Percentiles rank a stretch among this genome's conserved stretches.
Evolutionary conservation across 2,113 vertebrate genomes (phyloP).

Genomic region (Vidua macroura): DNA sequence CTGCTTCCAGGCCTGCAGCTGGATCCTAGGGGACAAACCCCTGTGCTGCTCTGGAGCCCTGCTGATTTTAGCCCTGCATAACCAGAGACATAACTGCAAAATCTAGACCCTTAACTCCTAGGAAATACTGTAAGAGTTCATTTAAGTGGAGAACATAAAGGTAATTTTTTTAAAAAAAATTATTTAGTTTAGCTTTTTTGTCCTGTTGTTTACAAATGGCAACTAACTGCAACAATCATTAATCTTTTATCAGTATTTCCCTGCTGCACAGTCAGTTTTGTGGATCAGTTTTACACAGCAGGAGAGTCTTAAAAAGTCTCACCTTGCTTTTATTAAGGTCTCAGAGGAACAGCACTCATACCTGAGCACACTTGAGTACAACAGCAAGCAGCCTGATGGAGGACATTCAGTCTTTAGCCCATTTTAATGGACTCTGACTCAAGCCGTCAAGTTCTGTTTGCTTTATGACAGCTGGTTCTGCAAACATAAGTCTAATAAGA

Average conservation of each 20-base stretch:
- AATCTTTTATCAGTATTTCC: background rate
- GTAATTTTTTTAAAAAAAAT: too few species aligned
- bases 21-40: background rate
- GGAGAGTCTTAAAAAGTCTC: background rate
- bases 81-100: background rate
- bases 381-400: background rate
- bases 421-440: background rate
- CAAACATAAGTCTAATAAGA: background rate
- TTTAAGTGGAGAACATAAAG: background rate
- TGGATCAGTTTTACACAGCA: background rate
- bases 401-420: background rate
- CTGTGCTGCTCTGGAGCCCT: background rate
- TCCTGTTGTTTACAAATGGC: background rate
- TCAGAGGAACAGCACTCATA: background rate
- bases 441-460: background rate
- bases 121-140: background rate
- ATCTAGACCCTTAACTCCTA: background rate
- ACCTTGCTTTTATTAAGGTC: background rate
- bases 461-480: background rate
- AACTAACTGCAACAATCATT: background rate
- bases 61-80: background rate
- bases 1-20: constrained; percentile 19
- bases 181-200: background rate
- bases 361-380: background rate
- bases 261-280: background rate